These are phyloP conservation scores for Trematomus loennbergii DNA, from an alignment of 2,113 vertebrate species.

Conservation along the genomic window DNA sequence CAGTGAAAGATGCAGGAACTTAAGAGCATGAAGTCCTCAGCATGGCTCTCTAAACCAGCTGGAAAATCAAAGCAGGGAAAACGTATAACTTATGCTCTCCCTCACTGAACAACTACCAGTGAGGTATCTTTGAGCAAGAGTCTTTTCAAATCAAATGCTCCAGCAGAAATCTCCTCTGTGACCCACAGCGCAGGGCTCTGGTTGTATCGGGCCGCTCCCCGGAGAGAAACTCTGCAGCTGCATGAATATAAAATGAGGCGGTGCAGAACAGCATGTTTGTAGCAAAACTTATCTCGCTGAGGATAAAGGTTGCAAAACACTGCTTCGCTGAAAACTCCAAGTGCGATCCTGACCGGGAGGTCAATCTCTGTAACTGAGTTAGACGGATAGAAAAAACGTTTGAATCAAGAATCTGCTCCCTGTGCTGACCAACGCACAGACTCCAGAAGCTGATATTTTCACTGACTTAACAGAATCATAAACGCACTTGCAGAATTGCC, in stretches of 20 bases:
- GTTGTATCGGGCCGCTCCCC: conserved; percentile 38
- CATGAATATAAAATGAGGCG: conserved; percentile 38
- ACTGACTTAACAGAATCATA: conserved; percentile 26
- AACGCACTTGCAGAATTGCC: conserved; percentile 24
- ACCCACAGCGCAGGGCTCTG: conserved; percentile 25
- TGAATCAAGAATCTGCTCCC: neutral
- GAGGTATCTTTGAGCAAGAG: conserved; percentile 14
- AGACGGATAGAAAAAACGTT: conserved; percentile 5
- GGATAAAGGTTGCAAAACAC: conserved; percentile 37
- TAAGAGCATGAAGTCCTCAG: conserved; percentile 1
- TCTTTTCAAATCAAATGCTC: conserved; percentile 24
- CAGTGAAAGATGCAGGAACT: conserved; percentile 9
- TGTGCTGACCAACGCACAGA: conserved; percentile 22
- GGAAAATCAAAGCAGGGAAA: conserved; percentile 39
- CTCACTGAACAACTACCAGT: conserved; percentile 16
- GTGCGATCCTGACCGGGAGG: conserved; percentile 4
- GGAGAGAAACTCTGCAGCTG: conserved; percentile 31
- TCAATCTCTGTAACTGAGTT: conserved; percentile 12
- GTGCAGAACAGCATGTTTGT: conserved; percentile 32
- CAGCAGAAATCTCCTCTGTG: conserved; percentile 15
- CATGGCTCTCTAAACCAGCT: neutral
- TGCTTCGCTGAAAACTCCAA: neutral
- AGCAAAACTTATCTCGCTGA: neutral
- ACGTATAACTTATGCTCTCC: conserved; percentile 11
- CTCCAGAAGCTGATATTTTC: conserved; percentile 26